Base-by-base conservation (phyloP, 2,113 vertebrate species). In the Spermophilus dauricus region DNA sequence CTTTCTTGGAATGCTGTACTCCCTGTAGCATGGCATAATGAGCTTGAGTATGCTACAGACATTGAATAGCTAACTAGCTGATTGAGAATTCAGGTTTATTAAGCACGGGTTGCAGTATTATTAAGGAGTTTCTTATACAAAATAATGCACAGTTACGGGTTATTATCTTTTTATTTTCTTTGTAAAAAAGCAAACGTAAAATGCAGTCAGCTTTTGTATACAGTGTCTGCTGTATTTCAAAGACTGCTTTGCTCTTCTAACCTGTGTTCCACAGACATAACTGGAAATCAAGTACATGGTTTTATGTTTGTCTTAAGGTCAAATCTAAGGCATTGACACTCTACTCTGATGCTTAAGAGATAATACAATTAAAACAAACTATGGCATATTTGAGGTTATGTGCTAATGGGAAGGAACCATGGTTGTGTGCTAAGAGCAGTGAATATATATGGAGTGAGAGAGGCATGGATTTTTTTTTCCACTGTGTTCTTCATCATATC, bases 281-380 rank as follows among this genome's bases (percentile, higher is more conserved):
- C 75, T 92, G 39, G 73, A 95, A 94, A 87, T 81, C 77, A 18
- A 92, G 81, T 34, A 67, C 22, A 18, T 73, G 65, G 39, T 53
- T 97, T 97, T 85, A 87, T 72, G 16, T 73, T 96, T 89, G 93
- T 69, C 78, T 94, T 91, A 86, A 94, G 78, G 53, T 96, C 67
- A 94, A 91, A 63, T 95, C n/a, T 78, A 69, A 92, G 28, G 76
- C 18, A 42, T 22, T 78, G 61, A 76, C 45, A 67, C 82, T 78
- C 70, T 73, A 42, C 65, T 34, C 34, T 5, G 4, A 48, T 69
- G 39, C 14, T 78, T 89, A 86, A 75, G 16, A 97, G 34, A 26
- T 32, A 24, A 63, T 75, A 4, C 1, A 37, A 72, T 76, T 81
- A 4, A 32, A 48, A 92, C 6, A 83, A 76, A 4, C 8, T 89